Base-by-base conservation (phyloP, 2,113 vertebrate species). In the Agapornis roseicollis region DNA sequence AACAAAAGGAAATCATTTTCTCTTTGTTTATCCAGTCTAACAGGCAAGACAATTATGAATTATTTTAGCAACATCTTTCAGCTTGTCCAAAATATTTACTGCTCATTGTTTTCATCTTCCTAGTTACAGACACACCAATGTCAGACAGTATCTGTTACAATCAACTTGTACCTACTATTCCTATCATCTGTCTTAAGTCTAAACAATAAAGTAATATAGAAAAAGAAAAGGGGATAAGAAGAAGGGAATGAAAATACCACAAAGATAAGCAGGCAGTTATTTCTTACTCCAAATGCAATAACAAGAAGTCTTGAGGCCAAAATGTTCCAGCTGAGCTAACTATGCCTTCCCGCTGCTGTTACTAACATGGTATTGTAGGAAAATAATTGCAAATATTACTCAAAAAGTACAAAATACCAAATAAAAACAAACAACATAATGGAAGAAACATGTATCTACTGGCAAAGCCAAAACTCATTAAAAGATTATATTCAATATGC, bases 11-110 rank as follows among this genome's bases (percentile, higher is more conserved):
- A 96, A 66, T 65, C 0, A 85, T 85, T 95, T 93, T 93, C 2
- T 0, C 22, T 91, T 64, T 91, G 46, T 85, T 91, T 71, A 94
- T 24, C 35, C 76, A 96, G 35, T 37, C 74, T 55, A 74, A 52
- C 42, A 55, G 23, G 49, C 63, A 73, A 58, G 55, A 80, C 29
- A 77, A 95, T 93, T 77, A 82, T 25, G 29, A 94, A 95, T 82
- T 95, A 94, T 89, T 95, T 91, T 77, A 85, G 71, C 49, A 89
- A 66, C 23, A 89, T 94, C 61, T 94, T 94, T 89, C 91, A 88
- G 88, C 80, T 93, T 84, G 79, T 80, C 93, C 76, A 90, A 95
- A 97, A 83, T 89, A 96, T 83, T 96, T 88, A 95, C 64, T 88
- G 79, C 66, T 55, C 72, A 88, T 95, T 96, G 89, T 96, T 94